Percentiles rank a stretch among this genome's conserved stretches.
Conservation (phyloP, 2,888 invertebrate genomes). For the Notodonta ziczac region DNA sequence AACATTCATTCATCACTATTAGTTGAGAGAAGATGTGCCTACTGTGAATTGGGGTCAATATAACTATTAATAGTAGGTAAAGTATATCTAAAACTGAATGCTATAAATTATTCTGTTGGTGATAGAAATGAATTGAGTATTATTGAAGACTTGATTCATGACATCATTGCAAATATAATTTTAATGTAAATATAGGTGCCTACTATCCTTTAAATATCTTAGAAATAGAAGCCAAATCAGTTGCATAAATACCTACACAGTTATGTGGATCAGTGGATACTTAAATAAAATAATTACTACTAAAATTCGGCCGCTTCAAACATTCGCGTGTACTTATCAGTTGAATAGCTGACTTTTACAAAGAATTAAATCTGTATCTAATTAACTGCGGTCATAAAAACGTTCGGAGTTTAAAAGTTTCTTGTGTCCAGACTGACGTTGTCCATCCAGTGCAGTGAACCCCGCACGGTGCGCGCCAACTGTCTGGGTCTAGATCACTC, state of each 20-base stretch:
- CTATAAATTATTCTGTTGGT: too few relatives aligned
- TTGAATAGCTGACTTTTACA: constrained; percentile 16
- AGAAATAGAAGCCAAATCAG: too few relatives aligned
- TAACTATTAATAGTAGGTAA: too few relatives aligned
- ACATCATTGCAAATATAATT: background rate
- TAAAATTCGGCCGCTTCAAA: constrained; percentile 7
- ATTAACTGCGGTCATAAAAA: constrained; percentile 30
- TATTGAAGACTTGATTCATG: too few relatives aligned
- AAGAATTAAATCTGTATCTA: constrained; percentile 26
- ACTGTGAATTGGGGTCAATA: background rate
- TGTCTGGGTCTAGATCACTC: constrained; percentile 49
- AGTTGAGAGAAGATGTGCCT: background rate
- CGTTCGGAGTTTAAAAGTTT: constrained; percentile 30
- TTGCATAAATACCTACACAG: too few relatives aligned
- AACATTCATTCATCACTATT: constrained; percentile 36
- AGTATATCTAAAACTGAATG: too few relatives aligned
- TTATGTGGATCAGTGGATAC: too few relatives aligned
- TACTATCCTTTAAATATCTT: background rate
- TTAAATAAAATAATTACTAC: too few relatives aligned
- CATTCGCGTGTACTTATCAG: constrained; percentile 14
- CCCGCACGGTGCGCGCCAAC: constrained; percentile 31
- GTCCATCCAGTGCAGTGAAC: constrained; percentile 53
- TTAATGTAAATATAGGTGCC: background rate
- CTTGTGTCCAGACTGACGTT: constrained; percentile 39
- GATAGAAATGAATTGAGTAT: too few relatives aligned